Conservation (phyloP, 2,888 invertebrate species). For the Drosophila affinis region DNA sequence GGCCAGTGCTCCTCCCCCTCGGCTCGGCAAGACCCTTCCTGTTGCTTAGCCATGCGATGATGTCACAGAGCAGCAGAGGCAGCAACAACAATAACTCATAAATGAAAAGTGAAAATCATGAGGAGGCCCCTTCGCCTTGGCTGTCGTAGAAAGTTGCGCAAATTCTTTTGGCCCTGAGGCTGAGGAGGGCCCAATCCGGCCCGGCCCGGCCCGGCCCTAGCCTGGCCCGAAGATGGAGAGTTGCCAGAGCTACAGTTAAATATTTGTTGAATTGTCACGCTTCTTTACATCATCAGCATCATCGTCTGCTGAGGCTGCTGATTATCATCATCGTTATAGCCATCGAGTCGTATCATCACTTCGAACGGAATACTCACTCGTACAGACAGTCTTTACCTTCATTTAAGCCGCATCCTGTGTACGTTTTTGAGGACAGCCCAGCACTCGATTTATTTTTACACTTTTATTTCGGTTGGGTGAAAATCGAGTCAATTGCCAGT, state of each 20-base stretch:
- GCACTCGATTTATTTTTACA: constrained; percentile 23
- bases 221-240: background rate
- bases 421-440: constrained; percentile 79
- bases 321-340: constrained; percentile 39
- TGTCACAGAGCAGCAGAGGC: constrained; percentile 58
- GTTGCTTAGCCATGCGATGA: constrained; percentile 50
- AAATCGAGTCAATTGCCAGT: constrained; percentile 44
- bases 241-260: constrained; percentile 60
- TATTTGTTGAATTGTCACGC: constrained; percentile 76
- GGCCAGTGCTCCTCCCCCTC: constrained; percentile 26
- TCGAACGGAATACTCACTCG: too few species aligned
- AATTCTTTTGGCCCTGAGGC: constrained; percentile 71
- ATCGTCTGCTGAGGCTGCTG: background rate
- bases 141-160: constrained; percentile 74
- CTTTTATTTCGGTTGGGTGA: constrained; percentile 45
- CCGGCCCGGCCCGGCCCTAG: background rate
- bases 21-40: constrained; percentile 15
- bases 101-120: constrained; percentile 78
- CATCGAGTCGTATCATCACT: constrained; percentile 1
- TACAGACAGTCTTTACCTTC: constrained; percentile 38
- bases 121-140: constrained; percentile 32
- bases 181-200: background rate
- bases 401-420: constrained; percentile 65
- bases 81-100: constrained; percentile 67
- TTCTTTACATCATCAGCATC: constrained; percentile 67